These are phyloP conservation scores for Pentalonia nigronervosa DNA, from an alignment of 1,140 invertebrate genomes.

Conservation along the genomic window DNA sequence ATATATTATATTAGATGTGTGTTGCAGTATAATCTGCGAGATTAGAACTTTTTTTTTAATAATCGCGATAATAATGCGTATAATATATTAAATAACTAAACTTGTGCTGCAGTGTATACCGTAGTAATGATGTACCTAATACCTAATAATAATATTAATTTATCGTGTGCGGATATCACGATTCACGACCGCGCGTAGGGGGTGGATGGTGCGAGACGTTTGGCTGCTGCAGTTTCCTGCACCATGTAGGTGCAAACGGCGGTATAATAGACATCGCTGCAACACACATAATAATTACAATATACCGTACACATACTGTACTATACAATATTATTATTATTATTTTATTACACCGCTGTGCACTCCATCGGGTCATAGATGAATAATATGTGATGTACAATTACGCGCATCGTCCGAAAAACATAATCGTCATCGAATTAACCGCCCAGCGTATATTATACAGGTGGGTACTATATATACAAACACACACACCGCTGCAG, in stretches of 20 bases:
- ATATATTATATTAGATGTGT: neutral
- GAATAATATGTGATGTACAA: neutral
- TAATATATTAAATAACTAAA: neutral
- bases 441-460: neutral
- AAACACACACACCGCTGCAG: neutral
- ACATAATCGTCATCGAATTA: slow-evolving; percentile 28
- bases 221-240: neutral
- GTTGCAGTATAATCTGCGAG: too few species aligned
- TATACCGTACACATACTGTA: too few species aligned
- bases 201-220: neutral
- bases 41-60: neutral
- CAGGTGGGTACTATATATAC: neutral
- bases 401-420: slow-evolving; percentile 25
- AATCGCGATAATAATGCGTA: neutral
- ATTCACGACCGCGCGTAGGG: neutral
- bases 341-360: neutral
- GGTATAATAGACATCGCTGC: neutral
- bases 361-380: neutral
- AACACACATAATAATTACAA: too few species aligned
- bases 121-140: neutral
- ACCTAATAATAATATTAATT: neutral
- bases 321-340: neutral
- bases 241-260: too few species aligned
- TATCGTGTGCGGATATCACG: neutral
- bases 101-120: neutral